Conservation (phyloP, 2,797 vertebrate species). For the Lithobates sylvaticus region DNA sequence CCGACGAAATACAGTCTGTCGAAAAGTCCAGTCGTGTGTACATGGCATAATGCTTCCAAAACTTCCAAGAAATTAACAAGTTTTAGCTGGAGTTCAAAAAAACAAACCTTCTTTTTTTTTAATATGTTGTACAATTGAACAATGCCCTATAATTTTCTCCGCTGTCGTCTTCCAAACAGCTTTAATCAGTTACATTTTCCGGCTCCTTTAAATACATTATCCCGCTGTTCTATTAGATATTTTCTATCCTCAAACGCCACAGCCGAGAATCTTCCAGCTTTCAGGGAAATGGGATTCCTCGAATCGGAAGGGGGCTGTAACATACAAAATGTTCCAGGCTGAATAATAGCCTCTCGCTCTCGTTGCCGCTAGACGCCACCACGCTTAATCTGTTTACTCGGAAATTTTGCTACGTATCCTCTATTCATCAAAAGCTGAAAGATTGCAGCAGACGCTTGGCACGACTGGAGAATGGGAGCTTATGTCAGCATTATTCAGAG, state of each 20-base stretch:
- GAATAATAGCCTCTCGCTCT: constrained; percentile 22
- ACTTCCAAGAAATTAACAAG: too few species aligned
- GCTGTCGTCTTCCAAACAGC: background rate
- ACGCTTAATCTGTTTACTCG: background rate
- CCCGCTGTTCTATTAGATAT: background rate
- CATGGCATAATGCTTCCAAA: too few species aligned
- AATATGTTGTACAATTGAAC: background rate
- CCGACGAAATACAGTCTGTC: too few species aligned
- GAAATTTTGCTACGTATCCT: constrained; percentile 16
- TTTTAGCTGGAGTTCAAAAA: too few species aligned
- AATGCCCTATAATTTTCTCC: background rate
- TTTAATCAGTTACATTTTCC: background rate
- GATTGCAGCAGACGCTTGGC: background rate
- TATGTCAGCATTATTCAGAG: constrained; percentile 4
- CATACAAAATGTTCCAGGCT: constrained; percentile 24
- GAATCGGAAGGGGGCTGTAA: background rate
- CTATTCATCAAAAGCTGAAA: constrained; percentile 9
- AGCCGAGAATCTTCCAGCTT: background rate
- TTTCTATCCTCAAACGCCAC: background rate
- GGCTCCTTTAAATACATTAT: background rate
- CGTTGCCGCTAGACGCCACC: background rate
- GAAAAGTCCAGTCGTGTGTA: too few species aligned
- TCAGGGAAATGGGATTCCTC: constrained; percentile 26
- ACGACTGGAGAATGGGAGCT: background rate
- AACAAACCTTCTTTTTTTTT: too few species aligned